Evolutionary conservation across 2,888 invertebrate species (phyloP).

Genomic region (Hemicrepidius hirtus): DNA sequence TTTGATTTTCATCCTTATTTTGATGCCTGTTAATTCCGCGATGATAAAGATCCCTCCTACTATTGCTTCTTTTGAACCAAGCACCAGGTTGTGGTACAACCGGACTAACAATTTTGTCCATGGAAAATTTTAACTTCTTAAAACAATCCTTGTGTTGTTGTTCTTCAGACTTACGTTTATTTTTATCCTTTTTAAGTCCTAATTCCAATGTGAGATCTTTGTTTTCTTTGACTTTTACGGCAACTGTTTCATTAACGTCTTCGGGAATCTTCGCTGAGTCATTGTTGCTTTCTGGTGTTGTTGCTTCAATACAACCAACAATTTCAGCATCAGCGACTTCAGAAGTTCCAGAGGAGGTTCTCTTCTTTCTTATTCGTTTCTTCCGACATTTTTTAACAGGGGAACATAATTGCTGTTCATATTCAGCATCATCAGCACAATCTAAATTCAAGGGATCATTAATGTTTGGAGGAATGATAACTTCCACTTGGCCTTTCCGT

Average conservation of each 20-base stretch:
- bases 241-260: conserved; percentile 65
- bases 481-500: conserved; percentile 88
- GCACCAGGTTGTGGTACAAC: conserved; percentile 93
- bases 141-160: conserved; percentile 75
- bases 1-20: conserved; percentile 71
- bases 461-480: conserved; percentile 92
- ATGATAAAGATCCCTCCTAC: conserved; percentile 63
- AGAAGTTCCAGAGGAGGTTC: conserved; percentile 72
- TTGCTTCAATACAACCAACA: conserved; percentile 69
- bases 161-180: conserved; percentile 76
- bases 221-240: conserved; percentile 58
- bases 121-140: conserved; percentile 79
- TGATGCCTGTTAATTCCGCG: conserved; percentile 69
- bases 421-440: conserved; percentile 86
- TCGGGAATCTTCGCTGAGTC: conserved; percentile 71
- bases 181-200: conserved; percentile 72
- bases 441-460: conserved; percentile 93
- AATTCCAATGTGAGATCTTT: conserved; percentile 63
- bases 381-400: conserved; percentile 78
- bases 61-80: conserved; percentile 79
- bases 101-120: conserved; percentile 94
- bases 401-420: conserved; percentile 86
- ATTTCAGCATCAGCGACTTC: conserved; percentile 58
- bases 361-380: conserved; percentile 79
- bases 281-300: conserved; percentile 67